Conservation (phyloP, 2,113 vertebrate species). For the Lethenteron camtschaticum region DNA sequence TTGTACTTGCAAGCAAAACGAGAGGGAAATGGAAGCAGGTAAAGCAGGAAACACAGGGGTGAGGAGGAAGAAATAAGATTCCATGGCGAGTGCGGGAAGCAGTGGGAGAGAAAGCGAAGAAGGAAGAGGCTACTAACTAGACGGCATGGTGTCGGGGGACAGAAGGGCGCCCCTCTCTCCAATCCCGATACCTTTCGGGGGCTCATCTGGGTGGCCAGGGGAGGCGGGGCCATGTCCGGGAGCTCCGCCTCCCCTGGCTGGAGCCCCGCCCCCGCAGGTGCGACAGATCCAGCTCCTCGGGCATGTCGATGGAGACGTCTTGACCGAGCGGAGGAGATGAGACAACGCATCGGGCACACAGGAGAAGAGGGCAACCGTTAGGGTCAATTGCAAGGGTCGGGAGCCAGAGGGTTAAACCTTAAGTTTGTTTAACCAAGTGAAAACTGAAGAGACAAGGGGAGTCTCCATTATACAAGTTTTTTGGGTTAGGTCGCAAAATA, state of each 20-base stretch:
- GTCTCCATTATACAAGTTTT: too few species aligned
- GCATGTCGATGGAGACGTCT: slow-evolving; percentile 96
- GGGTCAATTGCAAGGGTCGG: too few species aligned
- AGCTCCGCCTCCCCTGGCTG: slow-evolving; percentile 87
- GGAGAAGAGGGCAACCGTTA: too few species aligned
- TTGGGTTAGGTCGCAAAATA: too few species aligned
- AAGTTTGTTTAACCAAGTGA: too few species aligned
- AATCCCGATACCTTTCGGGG: slow-evolving; percentile 97
- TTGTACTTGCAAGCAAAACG: too few species aligned
- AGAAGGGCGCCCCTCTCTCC: slow-evolving; percentile 98
- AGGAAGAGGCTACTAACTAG: slow-evolving; percentile 93
- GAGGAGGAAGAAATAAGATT: too few species aligned
- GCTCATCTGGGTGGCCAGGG: slow-evolving; percentile 88
- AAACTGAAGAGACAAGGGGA: too few species aligned
- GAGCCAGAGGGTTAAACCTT: too few species aligned
- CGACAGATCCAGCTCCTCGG: slow-evolving; percentile 73
- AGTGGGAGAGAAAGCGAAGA: slow-evolving; percentile 23
- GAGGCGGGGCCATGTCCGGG: slow-evolving; percentile 75
- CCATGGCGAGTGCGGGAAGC: slow-evolving; percentile 2
- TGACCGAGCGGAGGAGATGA: slow-evolving; percentile 1
- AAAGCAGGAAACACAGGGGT: slow-evolving; percentile 5
- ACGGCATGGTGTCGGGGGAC: slow-evolving; percentile 84
- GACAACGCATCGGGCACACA: too few species aligned
- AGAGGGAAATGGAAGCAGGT: background rate
- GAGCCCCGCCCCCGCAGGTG: slow-evolving; percentile 43